These are phyloP conservation scores for Phalacrocorax carbo DNA, from an alignment of 2,113 vertebrate genomes.

Conservation along the genomic window DNA sequence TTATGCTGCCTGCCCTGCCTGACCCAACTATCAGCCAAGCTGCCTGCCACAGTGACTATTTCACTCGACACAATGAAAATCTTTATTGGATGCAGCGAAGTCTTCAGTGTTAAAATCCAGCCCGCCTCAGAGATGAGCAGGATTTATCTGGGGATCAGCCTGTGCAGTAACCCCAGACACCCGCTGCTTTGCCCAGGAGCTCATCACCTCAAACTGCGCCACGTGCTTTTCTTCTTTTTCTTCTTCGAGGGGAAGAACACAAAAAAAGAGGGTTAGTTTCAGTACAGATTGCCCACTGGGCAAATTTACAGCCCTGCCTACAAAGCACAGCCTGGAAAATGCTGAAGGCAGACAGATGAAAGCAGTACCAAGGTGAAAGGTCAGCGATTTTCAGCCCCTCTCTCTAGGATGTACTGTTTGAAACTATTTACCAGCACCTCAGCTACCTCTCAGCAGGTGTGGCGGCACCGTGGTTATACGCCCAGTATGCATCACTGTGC, in stretches of 20 bases:
- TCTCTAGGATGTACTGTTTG: background rate
- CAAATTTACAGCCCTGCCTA: background rate
- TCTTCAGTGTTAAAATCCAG: background rate
- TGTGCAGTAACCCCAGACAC: background rate
- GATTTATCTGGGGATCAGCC: background rate
- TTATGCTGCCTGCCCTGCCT: background rate
- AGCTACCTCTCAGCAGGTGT: background rate
- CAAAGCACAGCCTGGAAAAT: background rate
- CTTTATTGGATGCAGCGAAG: slow-evolving; percentile 12
- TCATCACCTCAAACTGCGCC: background rate
- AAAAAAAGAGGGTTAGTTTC: background rate
- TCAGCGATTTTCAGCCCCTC: background rate
- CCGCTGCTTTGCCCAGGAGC: fast-evolving
- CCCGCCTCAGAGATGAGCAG: background rate
- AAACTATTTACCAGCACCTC: background rate
- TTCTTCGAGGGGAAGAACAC: background rate
- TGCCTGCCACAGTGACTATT: slow-evolving; percentile 59
- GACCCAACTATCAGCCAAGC: slow-evolving; percentile 22
- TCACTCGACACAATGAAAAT: slow-evolving; percentile 31
- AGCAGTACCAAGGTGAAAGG: background rate
- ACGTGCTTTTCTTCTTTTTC: background rate
- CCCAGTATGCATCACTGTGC: background rate
- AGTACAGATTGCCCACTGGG: background rate
- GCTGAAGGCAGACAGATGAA: background rate
- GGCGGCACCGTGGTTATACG: fast-evolving